These are phyloP conservation scores for Caradrina kadenii DNA, from an alignment of 2,888 invertebrate genomes.

Conservation along the genomic window DNA sequence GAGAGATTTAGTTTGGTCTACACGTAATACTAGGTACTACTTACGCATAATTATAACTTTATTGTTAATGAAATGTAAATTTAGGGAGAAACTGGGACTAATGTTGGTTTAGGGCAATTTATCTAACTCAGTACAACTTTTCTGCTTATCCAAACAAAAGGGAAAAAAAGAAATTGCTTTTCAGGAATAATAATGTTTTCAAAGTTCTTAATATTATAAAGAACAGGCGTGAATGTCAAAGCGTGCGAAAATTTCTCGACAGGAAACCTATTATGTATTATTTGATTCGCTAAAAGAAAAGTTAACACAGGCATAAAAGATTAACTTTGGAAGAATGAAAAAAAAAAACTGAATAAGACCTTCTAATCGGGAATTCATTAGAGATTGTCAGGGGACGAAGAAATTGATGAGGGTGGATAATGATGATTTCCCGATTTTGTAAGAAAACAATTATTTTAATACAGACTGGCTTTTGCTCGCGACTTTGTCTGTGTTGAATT, in stretches of 20 bases:
- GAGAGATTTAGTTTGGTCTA: slow-evolving; percentile 44
- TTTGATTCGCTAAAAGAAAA: slow-evolving; percentile 27
- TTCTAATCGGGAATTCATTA: slow-evolving; percentile 38
- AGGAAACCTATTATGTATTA: background rate
- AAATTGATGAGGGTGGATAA: slow-evolving; percentile 48
- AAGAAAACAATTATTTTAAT: slow-evolving; percentile 21
- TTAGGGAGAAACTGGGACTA: slow-evolving; percentile 20
- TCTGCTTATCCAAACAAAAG: background rate
- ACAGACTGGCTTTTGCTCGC: no score
- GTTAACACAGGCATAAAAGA: slow-evolving; percentile 20
- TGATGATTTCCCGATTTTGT: slow-evolving; percentile 27
- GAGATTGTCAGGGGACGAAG: slow-evolving; percentile 13
- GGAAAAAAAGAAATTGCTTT: background rate
- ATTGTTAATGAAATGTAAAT: slow-evolving; percentile 46
- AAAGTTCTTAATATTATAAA: background rate
- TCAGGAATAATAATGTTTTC: background rate
- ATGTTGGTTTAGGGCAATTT: slow-evolving; percentile 12
- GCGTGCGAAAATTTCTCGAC: background rate
- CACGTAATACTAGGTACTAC: slow-evolving; percentile 1
- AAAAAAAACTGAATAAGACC: slow-evolving; percentile 20
- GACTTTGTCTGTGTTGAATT: no score
- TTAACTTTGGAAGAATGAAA: slow-evolving; percentile 4
- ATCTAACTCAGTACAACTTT: background rate
- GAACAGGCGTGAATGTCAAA: slow-evolving; percentile 1
- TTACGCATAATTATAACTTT: slow-evolving; percentile 39